A percentile compares a stretch with the other conserved stretches of the same genome.
phyloP scores from a whole-genome alignment of 35 echinoderm and acorn worm genomes.

The Patiria miniata region DNA sequence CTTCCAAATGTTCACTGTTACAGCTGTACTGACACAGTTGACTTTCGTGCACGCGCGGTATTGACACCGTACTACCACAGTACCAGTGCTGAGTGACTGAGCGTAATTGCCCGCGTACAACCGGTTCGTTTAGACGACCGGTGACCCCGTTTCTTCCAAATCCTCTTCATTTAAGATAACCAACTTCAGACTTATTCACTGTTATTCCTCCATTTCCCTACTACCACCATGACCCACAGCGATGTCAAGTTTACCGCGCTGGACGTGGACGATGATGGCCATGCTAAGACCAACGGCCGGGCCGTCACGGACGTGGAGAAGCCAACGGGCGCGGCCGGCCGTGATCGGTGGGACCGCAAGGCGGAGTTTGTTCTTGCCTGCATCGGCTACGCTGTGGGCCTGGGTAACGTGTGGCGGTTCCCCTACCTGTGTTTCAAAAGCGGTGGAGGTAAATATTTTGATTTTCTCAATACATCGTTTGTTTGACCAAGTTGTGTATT shows the following conservation, averaged over 20 bases:
- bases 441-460: slow-evolving; percentile 54
- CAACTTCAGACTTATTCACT: too few species aligned
- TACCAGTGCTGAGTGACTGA: too few species aligned
- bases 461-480: not conserved
- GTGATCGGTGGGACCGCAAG: slow-evolving; percentile 50
- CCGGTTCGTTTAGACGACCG: too few species aligned
- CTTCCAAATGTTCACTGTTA: too few species aligned
- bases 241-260: not conserved
- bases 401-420: slow-evolving; percentile 70
- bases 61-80: too few species aligned
- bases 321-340: not conserved
- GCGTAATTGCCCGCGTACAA: too few species aligned
- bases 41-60: too few species aligned
- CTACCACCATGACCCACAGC: not conserved
- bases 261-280: not conserved
- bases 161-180: too few species aligned
- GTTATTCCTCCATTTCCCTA: too few species aligned
- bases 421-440: slow-evolving; percentile 68
- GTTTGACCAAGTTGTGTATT: too few species aligned
- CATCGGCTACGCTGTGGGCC: slow-evolving; percentile 66
- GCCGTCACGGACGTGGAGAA: not conserved
- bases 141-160: too few species aligned
- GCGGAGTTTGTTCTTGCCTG: slow-evolving; percentile 56
- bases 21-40: too few species aligned
- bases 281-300: not conserved